Conservation (phyloP, 2,888 invertebrate genomes). For the Thelaira solivaga region DNA sequence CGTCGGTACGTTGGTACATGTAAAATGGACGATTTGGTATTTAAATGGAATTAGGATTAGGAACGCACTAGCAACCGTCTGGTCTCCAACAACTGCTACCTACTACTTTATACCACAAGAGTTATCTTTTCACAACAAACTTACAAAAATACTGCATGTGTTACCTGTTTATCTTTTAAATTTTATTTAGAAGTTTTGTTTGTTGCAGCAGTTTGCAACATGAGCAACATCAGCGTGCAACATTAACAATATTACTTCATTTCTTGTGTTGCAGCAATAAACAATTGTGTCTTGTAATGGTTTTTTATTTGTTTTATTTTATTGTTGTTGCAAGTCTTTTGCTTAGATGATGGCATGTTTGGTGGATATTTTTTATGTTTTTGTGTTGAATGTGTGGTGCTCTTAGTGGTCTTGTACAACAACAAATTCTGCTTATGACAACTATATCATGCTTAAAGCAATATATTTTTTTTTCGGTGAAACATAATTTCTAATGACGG, state of each 20-base stretch:
- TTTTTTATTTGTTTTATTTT: conserved; percentile 20
- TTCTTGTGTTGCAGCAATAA: conserved; percentile 20
- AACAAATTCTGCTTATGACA: conserved; percentile 47
- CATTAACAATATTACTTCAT: conserved; percentile 40
- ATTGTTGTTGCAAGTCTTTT: background rate
- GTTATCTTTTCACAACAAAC: conserved; percentile 1
- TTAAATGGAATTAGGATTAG: background rate
- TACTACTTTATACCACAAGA: background rate
- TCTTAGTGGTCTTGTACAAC: background rate
- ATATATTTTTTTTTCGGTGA: background rate
- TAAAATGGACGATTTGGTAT: conserved; percentile 9
- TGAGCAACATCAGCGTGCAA: background rate
- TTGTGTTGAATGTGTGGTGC: background rate
- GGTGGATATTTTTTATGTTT: conserved; percentile 18
- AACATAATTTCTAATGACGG: background rate
- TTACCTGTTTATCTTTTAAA: conserved; percentile 19
- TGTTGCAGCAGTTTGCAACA: background rate
- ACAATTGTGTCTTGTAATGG: conserved; percentile 19
- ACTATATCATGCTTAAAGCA: conserved; percentile 42
- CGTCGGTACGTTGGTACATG: background rate
- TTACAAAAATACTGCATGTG: conserved; percentile 3
- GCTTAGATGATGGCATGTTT: conserved; percentile 1
- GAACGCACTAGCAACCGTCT: background rate
- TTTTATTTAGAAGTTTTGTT: conserved; percentile 19
- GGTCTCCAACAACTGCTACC: background rate